phyloP scores from a whole-genome alignment of 2,113 vertebrate species.

The Bubo blakistoni region DNA sequence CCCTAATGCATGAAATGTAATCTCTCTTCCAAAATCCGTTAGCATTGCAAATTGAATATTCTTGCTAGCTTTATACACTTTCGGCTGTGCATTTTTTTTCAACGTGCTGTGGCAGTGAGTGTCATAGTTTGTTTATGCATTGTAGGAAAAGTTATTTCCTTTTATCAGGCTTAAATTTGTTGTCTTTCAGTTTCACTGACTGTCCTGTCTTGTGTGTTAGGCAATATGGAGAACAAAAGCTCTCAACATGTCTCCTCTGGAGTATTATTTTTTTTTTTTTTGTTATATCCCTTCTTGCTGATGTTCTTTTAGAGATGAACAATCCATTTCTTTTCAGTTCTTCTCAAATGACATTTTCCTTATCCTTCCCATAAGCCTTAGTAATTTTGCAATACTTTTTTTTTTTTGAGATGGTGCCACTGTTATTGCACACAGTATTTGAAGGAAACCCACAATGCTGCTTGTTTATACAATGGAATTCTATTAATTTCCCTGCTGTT shows the following conservation, averaged over 20 bases:
- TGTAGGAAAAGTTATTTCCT: neutral
- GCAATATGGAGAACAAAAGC: neutral
- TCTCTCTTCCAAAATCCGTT: neutral
- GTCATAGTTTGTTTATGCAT: neutral
- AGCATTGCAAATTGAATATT: neutral
- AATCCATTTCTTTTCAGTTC: neutral
- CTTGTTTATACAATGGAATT: neutral
- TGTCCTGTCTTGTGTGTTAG: neutral
- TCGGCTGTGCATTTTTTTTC: neutral
- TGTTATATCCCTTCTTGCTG: neutral
- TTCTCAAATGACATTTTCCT: neutral
- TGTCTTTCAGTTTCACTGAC: neutral
- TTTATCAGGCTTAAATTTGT: neutral
- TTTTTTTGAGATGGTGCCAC: neutral
- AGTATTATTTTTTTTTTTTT: neutral
- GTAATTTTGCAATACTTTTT: neutral
- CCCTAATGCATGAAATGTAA: neutral
- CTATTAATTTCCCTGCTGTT: conserved; percentile 9
- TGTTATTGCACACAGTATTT: neutral
- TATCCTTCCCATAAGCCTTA: neutral
- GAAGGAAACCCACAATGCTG: neutral
- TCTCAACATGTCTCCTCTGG: neutral
- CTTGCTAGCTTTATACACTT: neutral
- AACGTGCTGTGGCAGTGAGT: neutral
- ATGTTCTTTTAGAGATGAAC: neutral